These are phyloP conservation scores for Sarcophaga rosellei DNA, from an alignment of 2,888 invertebrate species.

Conservation along the genomic window DNA sequence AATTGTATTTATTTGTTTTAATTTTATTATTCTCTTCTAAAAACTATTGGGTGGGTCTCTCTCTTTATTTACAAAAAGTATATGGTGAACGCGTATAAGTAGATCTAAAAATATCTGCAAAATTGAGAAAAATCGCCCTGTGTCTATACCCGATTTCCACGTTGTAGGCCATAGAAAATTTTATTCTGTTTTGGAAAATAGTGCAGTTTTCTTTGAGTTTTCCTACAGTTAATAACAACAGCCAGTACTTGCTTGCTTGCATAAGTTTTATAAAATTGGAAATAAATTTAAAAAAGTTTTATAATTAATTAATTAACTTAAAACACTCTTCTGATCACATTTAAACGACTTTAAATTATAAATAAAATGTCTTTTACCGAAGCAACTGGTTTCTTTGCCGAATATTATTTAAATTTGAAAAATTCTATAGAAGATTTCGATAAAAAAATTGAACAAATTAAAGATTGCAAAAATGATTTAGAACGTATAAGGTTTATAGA, in stretches of 20 bases:
- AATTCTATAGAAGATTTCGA: conserved; percentile 81
- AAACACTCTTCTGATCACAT: neutral
- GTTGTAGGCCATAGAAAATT: conserved; percentile 23
- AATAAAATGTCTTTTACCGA: conserved; percentile 75
- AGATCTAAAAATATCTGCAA: conserved; percentile 52
- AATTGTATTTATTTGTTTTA: no score
- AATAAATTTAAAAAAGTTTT: neutral
- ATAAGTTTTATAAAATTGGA: conserved; percentile 19
- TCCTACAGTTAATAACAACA: conserved; percentile 8
- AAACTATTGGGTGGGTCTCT: no score
- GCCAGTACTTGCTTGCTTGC: neutral
- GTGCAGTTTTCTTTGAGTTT: conserved; percentile 52
- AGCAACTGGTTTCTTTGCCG: conserved; percentile 84
- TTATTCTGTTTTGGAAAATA: conserved; percentile 42
- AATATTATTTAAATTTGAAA: conserved; percentile 85
- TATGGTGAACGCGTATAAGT: neutral
- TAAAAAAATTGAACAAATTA: conserved; percentile 85
- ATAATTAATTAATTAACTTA: conserved; percentile 7
- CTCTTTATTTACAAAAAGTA: no score
- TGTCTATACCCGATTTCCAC: conserved; percentile 26
- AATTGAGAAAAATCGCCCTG: conserved; percentile 28
- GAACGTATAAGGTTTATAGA: conserved; percentile 86
- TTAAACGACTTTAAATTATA: no score
- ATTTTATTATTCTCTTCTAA: no score
- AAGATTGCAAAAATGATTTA: conserved; percentile 84